These are phyloP conservation scores for Mastomys natalensis DNA, from an alignment of 2,113 vertebrate species.

Conservation along the genomic window DNA sequence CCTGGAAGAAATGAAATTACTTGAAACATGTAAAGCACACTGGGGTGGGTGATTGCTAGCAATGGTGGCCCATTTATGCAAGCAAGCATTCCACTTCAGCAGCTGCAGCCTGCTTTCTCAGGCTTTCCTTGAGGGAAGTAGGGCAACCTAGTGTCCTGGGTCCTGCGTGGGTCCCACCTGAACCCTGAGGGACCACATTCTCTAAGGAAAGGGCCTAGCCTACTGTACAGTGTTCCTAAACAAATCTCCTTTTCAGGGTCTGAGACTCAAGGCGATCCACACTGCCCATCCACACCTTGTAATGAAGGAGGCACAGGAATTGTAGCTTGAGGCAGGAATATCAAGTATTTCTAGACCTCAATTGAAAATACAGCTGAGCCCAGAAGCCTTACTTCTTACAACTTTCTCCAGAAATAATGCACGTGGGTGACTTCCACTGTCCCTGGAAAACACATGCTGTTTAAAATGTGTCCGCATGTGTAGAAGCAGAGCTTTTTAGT, in stretches of 20 bases:
- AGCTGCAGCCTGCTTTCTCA: not conserved
- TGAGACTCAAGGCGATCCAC: not conserved
- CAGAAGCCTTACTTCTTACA: constrained; percentile 7
- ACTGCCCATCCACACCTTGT: not conserved
- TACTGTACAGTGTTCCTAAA: not conserved
- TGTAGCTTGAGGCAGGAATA: not conserved
- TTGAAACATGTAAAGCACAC: constrained; percentile 79
- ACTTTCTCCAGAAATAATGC: constrained; percentile 27
- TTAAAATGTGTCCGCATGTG: not conserved
- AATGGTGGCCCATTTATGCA: constrained; percentile 36
- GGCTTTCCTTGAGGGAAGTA: not conserved
- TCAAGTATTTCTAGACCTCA: constrained; percentile 21
- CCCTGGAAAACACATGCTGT: not conserved
- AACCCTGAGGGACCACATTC: not conserved
- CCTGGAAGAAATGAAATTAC: constrained; percentile 80
- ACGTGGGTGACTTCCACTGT: not conserved
- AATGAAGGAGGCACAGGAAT: constrained; percentile 19
- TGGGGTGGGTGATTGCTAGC: constrained; percentile 62
- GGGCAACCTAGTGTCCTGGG: fast-evolving
- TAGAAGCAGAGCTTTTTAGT: not conserved
- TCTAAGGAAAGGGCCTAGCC: not conserved
- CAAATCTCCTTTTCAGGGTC: not conserved
- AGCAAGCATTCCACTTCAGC: not conserved
- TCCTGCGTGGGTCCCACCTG: not conserved
- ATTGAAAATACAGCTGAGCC: constrained; percentile 21